Conservation (phyloP, 2,113 vertebrate genomes). For the Hemiprocne comata region DNA sequence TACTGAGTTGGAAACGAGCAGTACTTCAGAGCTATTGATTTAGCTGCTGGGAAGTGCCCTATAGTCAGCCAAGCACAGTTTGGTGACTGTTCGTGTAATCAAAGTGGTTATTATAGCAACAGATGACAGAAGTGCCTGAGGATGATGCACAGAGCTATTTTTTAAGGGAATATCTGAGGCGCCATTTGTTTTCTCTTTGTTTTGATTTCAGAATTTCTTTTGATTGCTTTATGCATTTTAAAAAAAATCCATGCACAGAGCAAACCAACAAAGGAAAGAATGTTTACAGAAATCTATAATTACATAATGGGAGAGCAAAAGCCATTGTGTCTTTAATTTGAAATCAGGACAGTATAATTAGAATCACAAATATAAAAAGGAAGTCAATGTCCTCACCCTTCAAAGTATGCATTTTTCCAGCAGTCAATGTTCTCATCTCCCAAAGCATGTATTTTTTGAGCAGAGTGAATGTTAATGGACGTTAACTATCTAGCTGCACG, state of each 20-base stretch:
- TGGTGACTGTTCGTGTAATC: constrained; percentile 11
- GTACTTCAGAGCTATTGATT: constrained; percentile 22
- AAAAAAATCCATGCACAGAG: not conserved
- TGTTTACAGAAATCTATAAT: constrained; percentile 45
- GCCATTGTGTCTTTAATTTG: constrained; percentile 55
- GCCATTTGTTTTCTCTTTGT: constrained; percentile 40
- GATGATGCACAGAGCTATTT: constrained; percentile 35
- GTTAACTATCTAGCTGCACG: not conserved
- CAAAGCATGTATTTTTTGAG: not conserved
- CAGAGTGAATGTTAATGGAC: not conserved
- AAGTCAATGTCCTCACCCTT: constrained; percentile 25
- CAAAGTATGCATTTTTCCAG: constrained; percentile 42
- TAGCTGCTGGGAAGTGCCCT: constrained; percentile 64
- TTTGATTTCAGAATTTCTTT: constrained; percentile 51
- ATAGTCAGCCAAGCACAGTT: constrained; percentile 20
- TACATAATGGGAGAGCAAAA: constrained; percentile 43
- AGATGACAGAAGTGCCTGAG: constrained; percentile 40
- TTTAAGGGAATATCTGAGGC: constrained; percentile 10
- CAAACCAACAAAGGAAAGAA: constrained; percentile 46
- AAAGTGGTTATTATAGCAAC: constrained; percentile 47
- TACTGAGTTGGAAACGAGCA: constrained; percentile 15
- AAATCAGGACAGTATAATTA: constrained; percentile 35
- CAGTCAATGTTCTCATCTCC: not conserved
- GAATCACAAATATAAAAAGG: constrained; percentile 51
- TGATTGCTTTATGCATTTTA: not conserved